Conservation (phyloP, 1,140 invertebrate genomes). For the Brevipalpus yothersi region DNA sequence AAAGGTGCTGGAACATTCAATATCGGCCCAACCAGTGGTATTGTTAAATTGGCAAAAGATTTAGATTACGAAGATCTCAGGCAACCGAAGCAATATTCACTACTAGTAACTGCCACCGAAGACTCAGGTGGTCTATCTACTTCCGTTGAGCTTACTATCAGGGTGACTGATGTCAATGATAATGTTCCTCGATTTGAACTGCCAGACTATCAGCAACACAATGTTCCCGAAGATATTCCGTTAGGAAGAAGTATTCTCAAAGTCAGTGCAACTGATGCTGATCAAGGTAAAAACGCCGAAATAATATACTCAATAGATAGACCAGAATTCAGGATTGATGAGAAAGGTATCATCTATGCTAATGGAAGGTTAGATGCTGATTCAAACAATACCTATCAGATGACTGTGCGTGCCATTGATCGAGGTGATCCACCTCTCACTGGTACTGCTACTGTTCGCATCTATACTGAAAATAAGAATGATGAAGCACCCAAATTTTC, state of each 20-base stretch:
- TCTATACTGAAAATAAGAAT: conserved; percentile 88
- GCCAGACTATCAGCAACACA: conserved; percentile 81
- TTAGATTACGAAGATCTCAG: conserved; percentile 77
- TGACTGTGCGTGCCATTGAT: conserved; percentile 69
- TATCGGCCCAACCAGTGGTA: conserved; percentile 71
- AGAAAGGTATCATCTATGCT: conserved; percentile 68
- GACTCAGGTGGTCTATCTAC: conserved; percentile 86
- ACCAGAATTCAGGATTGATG: conserved; percentile 74
- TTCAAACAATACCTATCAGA: conserved; percentile 86
- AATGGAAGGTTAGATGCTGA: conserved; percentile 80
- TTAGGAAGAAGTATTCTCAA: conserved; percentile 42
- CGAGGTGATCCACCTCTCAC: conserved; percentile 75
- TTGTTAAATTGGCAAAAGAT: conserved; percentile 79
- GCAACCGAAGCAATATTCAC: conserved; percentile 70
- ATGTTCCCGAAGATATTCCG: conserved; percentile 75
- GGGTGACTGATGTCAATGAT: conserved; percentile 41
- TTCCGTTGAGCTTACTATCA: conserved; percentile 41
- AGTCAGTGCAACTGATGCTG: conserved; percentile 73
- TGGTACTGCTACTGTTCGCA: conserved; percentile 65
- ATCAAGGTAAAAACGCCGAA: conserved; percentile 74
- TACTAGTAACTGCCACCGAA: conserved; percentile 76
- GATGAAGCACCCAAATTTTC: conserved; percentile 88
- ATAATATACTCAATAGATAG: conserved; percentile 76
- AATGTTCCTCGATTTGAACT: conserved; percentile 75
- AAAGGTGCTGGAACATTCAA: conserved; percentile 84